phyloP scores from a whole-genome alignment of 2,113 vertebrate species.

The Otocyon megalotis region DNA sequence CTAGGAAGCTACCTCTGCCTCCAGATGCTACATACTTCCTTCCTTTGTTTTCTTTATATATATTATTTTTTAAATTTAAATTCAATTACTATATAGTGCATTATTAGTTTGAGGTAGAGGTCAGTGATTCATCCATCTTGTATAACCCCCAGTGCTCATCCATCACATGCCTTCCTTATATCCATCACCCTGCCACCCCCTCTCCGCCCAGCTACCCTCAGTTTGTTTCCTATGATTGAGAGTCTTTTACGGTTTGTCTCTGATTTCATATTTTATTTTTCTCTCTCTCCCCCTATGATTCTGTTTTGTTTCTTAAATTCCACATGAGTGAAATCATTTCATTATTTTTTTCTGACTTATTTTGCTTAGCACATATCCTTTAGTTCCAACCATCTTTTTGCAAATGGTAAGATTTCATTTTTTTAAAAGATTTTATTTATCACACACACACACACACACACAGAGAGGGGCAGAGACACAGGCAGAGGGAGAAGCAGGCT shows the following conservation, averaged over 20 bases:
- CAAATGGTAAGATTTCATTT: background rate
- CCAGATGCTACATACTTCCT: background rate
- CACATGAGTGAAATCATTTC: background rate
- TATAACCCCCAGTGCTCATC: no score
- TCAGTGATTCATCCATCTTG: background rate
- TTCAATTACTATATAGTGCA: background rate
- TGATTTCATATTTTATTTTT: background rate
- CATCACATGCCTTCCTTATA: background rate
- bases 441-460: no score
- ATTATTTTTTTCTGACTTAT: background rate
- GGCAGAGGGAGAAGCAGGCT: no score
- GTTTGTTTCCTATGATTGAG: background rate
- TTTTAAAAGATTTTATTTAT: no score
- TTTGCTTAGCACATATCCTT: background rate
- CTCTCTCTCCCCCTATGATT: background rate
- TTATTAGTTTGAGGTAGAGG: background rate
- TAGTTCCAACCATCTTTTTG: background rate
- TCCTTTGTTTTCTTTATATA: background rate
- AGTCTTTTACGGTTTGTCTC: background rate
- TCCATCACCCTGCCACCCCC: background rate
- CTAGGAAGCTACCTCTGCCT: background rate
- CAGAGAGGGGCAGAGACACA: no score
- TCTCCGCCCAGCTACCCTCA: background rate
- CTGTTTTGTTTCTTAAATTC: background rate
- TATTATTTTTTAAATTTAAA: background rate